These are phyloP conservation scores for Halcyon badia DNA, from an alignment of 2,797 vertebrate species.

Conservation along the genomic window DNA sequence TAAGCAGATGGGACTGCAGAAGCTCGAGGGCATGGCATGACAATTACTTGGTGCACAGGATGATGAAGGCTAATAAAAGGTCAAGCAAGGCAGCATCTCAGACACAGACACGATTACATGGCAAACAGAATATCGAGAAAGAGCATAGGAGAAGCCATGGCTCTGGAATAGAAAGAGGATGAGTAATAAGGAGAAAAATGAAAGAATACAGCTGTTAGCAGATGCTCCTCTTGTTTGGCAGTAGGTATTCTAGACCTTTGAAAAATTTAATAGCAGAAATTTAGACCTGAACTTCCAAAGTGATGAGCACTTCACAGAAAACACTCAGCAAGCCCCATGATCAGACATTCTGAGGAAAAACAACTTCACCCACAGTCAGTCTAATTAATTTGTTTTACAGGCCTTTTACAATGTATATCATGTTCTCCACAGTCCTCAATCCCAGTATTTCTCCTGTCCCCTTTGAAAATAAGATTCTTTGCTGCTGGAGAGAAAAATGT, in stretches of 20 bases:
- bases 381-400: conserved; percentile 44
- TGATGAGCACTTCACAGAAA: conserved; percentile 13
- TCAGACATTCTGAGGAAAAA: not conserved
- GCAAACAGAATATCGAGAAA: not conserved
- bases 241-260: not conserved
- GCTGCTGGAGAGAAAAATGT: conserved; percentile 10
- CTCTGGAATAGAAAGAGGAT: not conserved
- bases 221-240: conserved; percentile 20
- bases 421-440: not conserved
- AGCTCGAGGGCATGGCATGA: not conserved
- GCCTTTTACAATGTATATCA: conserved; percentile 5
- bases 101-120: not conserved
- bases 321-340: not conserved
- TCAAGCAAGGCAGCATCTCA: not conserved
- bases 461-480: conserved; percentile 45
- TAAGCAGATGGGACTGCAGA: conserved; percentile 20
- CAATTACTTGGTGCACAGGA: not conserved
- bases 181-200: not conserved
- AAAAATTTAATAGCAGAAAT: conserved; percentile 26
- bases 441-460: not conserved
- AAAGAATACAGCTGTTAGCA: conserved; percentile 2
- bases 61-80: conserved; percentile 37
- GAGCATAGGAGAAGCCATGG: not conserved
- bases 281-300: not conserved
- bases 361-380: not conserved